Percentiles rank a stretch among this genome's conserved stretches.
phyloP scores from a whole-genome alignment of 2,888 invertebrate species.

The Nymphalis polychloros region DNA sequence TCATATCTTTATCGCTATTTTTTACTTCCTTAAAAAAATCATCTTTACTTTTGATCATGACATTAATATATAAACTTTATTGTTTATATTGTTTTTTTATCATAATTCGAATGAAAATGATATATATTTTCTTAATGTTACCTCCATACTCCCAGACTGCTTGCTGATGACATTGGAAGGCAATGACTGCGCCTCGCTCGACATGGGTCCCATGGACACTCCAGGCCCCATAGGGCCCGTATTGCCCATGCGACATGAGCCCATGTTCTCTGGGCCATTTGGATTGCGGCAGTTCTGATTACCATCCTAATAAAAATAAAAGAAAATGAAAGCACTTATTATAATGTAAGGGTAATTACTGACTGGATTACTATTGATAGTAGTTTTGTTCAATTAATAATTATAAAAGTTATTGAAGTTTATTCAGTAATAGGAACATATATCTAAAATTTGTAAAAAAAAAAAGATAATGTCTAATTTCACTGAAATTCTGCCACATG shows the following conservation, averaged over 20 bases:
- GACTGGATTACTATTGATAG: no score
- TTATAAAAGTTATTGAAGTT: no score
- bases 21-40: no score
- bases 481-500: no score
- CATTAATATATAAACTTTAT: neutral
- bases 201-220: conserved; percentile 75
- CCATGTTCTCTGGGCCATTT: conserved; percentile 70
- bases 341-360: neutral
- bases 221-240: conserved; percentile 73
- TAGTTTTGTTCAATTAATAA: no score
- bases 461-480: no score
- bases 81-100: neutral
- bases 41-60: no score
- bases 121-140: conserved; percentile 54
- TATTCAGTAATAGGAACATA: no score
- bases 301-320: conserved; percentile 56
- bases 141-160: conserved; percentile 89
- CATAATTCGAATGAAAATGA: neutral
- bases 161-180: conserved; percentile 90
- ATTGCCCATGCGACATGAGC: conserved; percentile 72
- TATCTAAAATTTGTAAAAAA: no score
- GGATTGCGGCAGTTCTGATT: conserved; percentile 75
- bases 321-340: neutral
- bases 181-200: conserved; percentile 86
- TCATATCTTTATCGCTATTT: no score